Evolutionary conservation across 2,797 vertebrate genomes (phyloP), one percentile per base, ranked within the genome.

Genomic region (Diceros bicornis): DNA sequence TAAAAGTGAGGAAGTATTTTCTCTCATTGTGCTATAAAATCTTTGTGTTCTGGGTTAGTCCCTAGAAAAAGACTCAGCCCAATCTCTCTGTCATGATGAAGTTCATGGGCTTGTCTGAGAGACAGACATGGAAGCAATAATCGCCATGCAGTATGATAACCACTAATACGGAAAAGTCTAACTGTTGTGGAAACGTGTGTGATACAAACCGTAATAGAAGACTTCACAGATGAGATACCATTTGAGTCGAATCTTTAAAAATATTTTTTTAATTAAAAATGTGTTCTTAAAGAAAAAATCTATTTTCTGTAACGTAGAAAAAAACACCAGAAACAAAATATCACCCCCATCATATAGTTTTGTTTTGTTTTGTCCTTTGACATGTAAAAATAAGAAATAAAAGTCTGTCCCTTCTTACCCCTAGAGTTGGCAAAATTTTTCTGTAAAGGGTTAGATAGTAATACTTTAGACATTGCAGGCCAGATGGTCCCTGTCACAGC

Each of bases 281-380:
- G 50, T 34, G 17, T 57, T 85, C 93, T 86, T 91, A 93, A 44
- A 83, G 64, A 85, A 95, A 95, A 41, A 41, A 37, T 37, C 37
- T 41, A 5, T 41, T 66, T 34, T 20, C 85, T 23, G 1, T 41
- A 74, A 92, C 47, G 37, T 21, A 94, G 57, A 90, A 91, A 74
- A 89, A 13, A 61, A 79, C 16, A 41, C n/a, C 69, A 41, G 61
- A 78, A 90, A n/a, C 11, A 34, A 89, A 12, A 21, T 20, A 55
- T 12, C 6, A 41, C 21, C 20, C 8, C 37, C 16, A 74, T 69
- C 37, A 18, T 27, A 23, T 57, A 59, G 75, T 52, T 52, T 93
- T 59, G 29, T 62, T 91, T 82, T 21, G 6, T 37, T 94, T 91
- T 82, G 62, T n/a, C n/a, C 57, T 89, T 93, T 72, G 52, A 81